Evolutionary conservation across 2,797 vertebrate species (phyloP), one percentile per base, ranked within the genome.

Genomic region (Enoplosus armatus): DNA sequence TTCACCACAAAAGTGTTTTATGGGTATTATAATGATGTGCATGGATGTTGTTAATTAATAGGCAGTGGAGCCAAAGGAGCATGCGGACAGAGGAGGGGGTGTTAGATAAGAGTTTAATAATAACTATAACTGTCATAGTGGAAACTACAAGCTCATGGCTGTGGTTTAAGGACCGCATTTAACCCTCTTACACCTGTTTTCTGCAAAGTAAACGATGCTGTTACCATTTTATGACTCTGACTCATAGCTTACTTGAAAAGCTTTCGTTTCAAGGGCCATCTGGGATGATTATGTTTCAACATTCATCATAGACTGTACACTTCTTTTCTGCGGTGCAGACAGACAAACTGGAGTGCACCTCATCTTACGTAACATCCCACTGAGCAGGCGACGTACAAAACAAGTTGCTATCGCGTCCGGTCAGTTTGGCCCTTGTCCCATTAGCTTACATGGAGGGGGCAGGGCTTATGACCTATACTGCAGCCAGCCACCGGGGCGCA

Each of bases 121-220:
- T 86, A 90, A 88, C 83, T 79, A 93, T 86, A 90, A 88, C 83
- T 79, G 82, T 92, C 93, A 87, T 78, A 80, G 91, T 94, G 91
- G 92, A 92, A 94, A 95, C 86, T 91, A 87, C 76, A 74, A 67
- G 85, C 89, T 92, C 87, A 85, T 60, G 74, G 84, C 84, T 89
- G 87, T 84, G 86, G 77, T 93, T 93, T 92, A 86, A 89, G 81
- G 84, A 77, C 58, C 59, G 41, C 85, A 77, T 92, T 88, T 79
- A 80, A 79, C 62, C 79, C 73, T 63, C 86, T 85, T 92, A 85
- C 91, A 95, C 93, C 91, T 93, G 93, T 85, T 91, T 88, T 89
- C 74, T 82, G 72, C 88, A 88, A 86, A 90, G 84, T 93, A 94
- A 94, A 95, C 92, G 93, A 91, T 86, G 85, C 70, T 77, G 84